Evolutionary conservation across 2,888 invertebrate species (phyloP), one percentile per base, ranked within the genome.

Genomic region (Helleia helle): DNA sequence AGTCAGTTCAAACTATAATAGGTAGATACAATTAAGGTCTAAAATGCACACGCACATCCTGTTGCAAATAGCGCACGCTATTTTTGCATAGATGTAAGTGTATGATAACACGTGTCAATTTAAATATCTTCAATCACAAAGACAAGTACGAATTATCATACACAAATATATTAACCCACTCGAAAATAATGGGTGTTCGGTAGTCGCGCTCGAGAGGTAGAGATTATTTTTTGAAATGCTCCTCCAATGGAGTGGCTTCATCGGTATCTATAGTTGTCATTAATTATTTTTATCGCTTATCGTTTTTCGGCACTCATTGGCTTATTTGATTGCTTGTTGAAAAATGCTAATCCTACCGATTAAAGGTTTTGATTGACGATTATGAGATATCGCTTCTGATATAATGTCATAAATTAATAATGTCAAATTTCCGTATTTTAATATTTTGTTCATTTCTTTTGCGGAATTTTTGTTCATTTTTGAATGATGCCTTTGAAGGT

Each of bases 251-350:
- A 84, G 83, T 83, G 75, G 73, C 73, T 76, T 70, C 65, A 62
- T 53, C 56, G 56, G 66, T 72, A 83, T 81, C 83, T 79, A 66
- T 60, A 70, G 74, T 72, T 73, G 80, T 72, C 74, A 79, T 76
- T 84, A 83, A 84, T 84, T 83, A 83, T 79, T 81, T 83, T 83
- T 84, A 84, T 84, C 83, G 75, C 75, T 80, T 79, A 79, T 81
- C 73, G 62, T 70, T 79, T 81, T 80, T 80, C 63, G 80, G 74
- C 69, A 64, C 65, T 71, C 63, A 61, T 65, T 63, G 59, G 56
- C 58, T 62, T 67, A 66, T 59, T 63, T 61, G 62, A 65, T 77
- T 70, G 62, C 69, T 67, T 68, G 64, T 70, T 63, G 40, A 48
- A 51, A 46, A 54, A 48, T 38, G 47, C 38, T 49, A 53, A 49